Conservation (phyloP, 1,140 invertebrate species). For the Temnothorax longispinosus region DNA sequence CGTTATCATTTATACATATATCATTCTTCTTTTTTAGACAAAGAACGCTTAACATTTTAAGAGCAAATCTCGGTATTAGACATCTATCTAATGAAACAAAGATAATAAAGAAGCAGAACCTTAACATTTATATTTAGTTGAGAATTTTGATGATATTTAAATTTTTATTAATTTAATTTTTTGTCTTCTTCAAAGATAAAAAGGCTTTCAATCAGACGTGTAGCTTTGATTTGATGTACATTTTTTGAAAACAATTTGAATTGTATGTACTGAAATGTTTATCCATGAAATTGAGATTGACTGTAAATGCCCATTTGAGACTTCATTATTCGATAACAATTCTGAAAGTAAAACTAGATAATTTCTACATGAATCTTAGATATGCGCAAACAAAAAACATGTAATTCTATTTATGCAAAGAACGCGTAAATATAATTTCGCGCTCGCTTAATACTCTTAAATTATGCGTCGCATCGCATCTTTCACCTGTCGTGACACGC, state of each 20-base stretch:
- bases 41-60: background rate
- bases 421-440: background rate
- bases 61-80: background rate
- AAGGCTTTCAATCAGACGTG: background rate
- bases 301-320: background rate
- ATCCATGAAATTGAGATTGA: background rate
- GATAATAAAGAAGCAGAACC: background rate
- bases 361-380: background rate
- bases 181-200: background rate
- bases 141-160: background rate
- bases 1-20: background rate
- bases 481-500: background rate
- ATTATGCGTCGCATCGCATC: background rate
- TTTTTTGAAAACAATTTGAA: background rate
- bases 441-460: background rate
- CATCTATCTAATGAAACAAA: background rate
- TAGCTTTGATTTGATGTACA: background rate
- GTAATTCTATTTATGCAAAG: background rate
- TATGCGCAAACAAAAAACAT: background rate
- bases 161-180: background rate
- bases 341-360: background rate
- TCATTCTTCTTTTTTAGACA: background rate
- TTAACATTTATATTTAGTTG: background rate
- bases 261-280: background rate
- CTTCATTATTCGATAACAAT: background rate